These are phyloP conservation scores for Galerucella pusilla DNA, from an alignment of 2,888 invertebrate genomes.

Conservation along the genomic window DNA sequence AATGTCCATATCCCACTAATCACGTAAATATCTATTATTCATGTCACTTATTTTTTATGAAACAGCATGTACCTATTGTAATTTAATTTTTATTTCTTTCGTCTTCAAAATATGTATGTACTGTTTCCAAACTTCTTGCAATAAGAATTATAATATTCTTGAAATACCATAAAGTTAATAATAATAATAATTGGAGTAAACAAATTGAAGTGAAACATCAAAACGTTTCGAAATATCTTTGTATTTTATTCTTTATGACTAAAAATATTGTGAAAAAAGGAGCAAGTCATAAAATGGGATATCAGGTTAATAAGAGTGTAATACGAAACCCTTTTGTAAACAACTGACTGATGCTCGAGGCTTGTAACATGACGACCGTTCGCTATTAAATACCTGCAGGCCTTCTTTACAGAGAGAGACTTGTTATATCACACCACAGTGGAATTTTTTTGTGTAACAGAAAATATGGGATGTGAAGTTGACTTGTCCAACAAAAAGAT, in stretches of 20 bases:
- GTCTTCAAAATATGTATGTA: no score
- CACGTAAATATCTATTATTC: no score
- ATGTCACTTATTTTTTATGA: no score
- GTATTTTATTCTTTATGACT: not conserved
- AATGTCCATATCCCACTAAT: no score
- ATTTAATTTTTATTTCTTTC: no score
- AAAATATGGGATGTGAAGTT: not conserved
- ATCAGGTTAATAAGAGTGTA: constrained; percentile 58
- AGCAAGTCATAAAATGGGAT: constrained; percentile 33
- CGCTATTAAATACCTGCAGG: constrained; percentile 31
- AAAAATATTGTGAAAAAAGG: constrained; percentile 1
- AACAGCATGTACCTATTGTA: no score
- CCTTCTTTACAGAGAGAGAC: constrained; percentile 9
- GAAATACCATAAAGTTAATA: no score
- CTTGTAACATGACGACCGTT: constrained; percentile 52
- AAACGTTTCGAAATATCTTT: not conserved
- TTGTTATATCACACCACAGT: constrained; percentile 10
- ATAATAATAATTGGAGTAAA: no score
- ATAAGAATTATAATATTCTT: no score
- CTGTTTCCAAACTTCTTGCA: no score
- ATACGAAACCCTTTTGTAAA: constrained; percentile 59
- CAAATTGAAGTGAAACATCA: not conserved
- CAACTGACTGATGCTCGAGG: constrained; percentile 52
- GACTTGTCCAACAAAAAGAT: not conserved
- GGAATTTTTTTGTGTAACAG: not conserved